Percentiles rank a stretch among this genome's conserved stretches.
Conservation (phyloP, 2,888 invertebrate genomes). For the Mesorhabditis sp. region DNA sequence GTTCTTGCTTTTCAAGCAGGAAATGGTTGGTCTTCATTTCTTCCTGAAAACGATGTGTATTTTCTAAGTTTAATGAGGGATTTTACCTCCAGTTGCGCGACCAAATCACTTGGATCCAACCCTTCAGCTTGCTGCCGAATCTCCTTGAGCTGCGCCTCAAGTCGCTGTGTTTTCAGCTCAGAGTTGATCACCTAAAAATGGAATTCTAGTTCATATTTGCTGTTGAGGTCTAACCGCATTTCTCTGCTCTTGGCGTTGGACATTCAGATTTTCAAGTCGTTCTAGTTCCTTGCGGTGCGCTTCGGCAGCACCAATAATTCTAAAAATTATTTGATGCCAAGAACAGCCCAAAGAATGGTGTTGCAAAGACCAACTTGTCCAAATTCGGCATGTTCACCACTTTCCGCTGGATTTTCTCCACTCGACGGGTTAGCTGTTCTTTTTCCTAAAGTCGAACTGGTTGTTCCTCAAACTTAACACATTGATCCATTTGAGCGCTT, state of each 20-base stretch:
- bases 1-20: constrained; percentile 75
- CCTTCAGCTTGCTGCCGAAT: constrained; percentile 65
- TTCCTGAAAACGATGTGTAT: constrained; percentile 60
- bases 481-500: too few relatives aligned
- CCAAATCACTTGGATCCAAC: constrained; percentile 69
- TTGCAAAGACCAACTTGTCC: constrained; percentile 37
- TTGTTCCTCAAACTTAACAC: too few relatives aligned
- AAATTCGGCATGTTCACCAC: constrained; percentile 41
- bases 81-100: constrained; percentile 69
- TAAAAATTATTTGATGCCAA: constrained; percentile 11
- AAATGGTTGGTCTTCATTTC: constrained; percentile 75
- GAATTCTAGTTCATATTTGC: too few relatives aligned
- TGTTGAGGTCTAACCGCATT: too few relatives aligned
- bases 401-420: constrained; percentile 63
- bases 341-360: neutral
- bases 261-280: constrained; percentile 65
- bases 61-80: neutral
- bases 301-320: constrained; percentile 63
- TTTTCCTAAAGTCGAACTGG: constrained; percentile 66
- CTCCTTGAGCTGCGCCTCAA: constrained; percentile 71
- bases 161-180: constrained; percentile 22
- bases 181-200: constrained; percentile 27
- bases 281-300: constrained; percentile 67
- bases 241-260: constrained; percentile 60
- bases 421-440: constrained; percentile 71